Conservation (phyloP, 2,113 vertebrate genomes). For the Cynopterus brachyotis region DNA sequence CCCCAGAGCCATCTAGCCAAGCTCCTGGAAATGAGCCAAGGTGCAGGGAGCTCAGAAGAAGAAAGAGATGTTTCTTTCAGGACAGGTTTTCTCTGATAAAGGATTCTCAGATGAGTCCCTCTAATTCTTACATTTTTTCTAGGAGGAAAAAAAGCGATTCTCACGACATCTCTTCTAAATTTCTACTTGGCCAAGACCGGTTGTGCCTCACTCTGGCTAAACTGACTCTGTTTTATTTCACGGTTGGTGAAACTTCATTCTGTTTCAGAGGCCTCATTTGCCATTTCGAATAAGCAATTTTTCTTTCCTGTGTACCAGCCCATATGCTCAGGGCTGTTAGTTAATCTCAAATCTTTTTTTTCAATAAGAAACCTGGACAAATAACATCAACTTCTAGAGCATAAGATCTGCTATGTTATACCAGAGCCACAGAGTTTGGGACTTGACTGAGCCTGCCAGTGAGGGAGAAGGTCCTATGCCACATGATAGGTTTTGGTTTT, state of each 20-base stretch:
- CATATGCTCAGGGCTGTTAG: background rate
- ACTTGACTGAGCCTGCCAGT: background rate
- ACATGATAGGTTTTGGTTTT: background rate
- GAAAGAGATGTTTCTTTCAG: background rate
- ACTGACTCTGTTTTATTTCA: background rate
- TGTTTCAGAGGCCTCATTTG: slow-evolving; percentile 12
- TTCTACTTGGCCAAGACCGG: background rate
- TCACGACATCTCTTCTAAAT: slow-evolving; percentile 46
- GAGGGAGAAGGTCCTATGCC: background rate
- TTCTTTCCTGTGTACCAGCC: background rate
- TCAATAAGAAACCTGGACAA: background rate
- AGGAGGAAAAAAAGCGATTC: slow-evolving; percentile 30
- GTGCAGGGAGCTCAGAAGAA: background rate
- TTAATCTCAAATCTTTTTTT: slow-evolving; percentile 14
- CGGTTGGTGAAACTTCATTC: background rate
- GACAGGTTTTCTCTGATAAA: background rate
- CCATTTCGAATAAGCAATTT: slow-evolving; percentile 46
- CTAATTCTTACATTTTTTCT: background rate
- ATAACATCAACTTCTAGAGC: background rate
- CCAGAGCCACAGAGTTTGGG: background rate
- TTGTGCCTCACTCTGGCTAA: background rate
- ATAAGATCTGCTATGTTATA: background rate
- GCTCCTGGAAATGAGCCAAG: background rate
- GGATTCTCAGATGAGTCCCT: background rate
- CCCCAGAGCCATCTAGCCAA: background rate